Percentiles rank a stretch among this genome's conserved stretches.
These are phyloP conservation scores for Paratilapia polleni DNA, from an alignment of 2,113 vertebrate genomes.

Conservation along the genomic window DNA sequence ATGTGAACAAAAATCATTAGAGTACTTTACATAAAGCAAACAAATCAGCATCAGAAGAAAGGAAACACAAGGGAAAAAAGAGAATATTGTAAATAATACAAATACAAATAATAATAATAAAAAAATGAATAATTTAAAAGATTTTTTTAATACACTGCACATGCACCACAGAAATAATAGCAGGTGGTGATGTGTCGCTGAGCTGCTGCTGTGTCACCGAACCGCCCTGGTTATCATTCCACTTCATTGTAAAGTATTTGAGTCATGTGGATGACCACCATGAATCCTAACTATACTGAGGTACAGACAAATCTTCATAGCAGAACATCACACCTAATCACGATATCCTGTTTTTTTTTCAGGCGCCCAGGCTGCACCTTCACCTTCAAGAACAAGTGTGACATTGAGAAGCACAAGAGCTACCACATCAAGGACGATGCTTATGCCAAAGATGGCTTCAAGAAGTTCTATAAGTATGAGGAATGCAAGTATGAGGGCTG, in stretches of 20 bases:
- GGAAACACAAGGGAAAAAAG: no score
- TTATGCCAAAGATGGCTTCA: constrained; percentile 99
- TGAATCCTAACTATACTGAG: background rate
- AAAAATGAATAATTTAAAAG: background rate
- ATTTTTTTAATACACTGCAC: no score
- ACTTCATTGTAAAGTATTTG: constrained; percentile 33
- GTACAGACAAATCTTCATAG: background rate
- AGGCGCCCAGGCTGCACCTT: constrained; percentile 97
- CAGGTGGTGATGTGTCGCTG: constrained; percentile 23
- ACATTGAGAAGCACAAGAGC: constrained; percentile 99
- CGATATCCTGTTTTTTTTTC: constrained; percentile 25
- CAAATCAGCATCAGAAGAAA: background rate
- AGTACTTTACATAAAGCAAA: background rate
- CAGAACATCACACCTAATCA: background rate
- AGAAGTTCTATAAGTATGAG: constrained; percentile 99
- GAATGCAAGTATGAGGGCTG: constrained; percentile 99
- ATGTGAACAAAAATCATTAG: background rate
- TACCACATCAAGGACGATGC: constrained; percentile 99
- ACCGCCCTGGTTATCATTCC: constrained; percentile 26
- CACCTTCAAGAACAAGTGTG: constrained; percentile 99
- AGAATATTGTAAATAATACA: no score
- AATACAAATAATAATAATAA: background rate
- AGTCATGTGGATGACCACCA: constrained; percentile 18
- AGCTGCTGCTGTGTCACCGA: constrained; percentile 25
- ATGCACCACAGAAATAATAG: no score